Percentiles rank a stretch among this genome's conserved stretches.
Evolutionary conservation across 2,113 vertebrate genomes (phyloP).

Genomic region (Condylura cristata): DNA sequence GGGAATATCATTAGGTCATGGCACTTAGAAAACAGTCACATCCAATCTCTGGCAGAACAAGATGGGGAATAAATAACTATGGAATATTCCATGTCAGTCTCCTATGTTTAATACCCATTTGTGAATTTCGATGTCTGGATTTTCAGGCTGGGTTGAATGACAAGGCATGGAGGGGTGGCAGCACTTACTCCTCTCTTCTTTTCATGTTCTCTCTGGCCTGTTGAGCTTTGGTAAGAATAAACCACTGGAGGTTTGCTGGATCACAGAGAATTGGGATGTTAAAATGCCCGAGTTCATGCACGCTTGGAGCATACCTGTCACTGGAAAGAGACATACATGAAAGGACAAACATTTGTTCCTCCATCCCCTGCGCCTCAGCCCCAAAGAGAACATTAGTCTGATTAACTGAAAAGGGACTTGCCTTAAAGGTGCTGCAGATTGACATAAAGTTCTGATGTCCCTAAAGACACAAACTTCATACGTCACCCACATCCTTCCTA

Average conservation of each 20-base stretch:
- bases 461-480: background rate
- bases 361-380: background rate
- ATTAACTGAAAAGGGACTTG: background rate
- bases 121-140: background rate
- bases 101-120: background rate
- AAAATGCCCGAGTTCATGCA: slow-evolving; percentile 95
- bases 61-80: background rate
- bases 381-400: background rate
- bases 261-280: slow-evolving; percentile 90
- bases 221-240: slow-evolving; percentile 91
- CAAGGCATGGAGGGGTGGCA: background rate
- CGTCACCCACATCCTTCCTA: background rate
- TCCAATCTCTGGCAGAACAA: background rate
- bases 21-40: background rate
- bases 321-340: slow-evolving; percentile 82
- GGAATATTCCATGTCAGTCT: background rate
- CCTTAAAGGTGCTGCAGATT: background rate
- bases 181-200: slow-evolving; percentile 90
- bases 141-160: background rate
- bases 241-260: slow-evolving; percentile 88
- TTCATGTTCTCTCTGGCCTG: slow-evolving; percentile 90
- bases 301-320: slow-evolving; percentile 88
- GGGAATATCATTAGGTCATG: background rate
- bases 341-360: background rate
- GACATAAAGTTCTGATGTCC: background rate